phyloP scores from a whole-genome alignment of 2,113 vertebrate species.

The Misgurnus anguillicaudatus region DNA sequence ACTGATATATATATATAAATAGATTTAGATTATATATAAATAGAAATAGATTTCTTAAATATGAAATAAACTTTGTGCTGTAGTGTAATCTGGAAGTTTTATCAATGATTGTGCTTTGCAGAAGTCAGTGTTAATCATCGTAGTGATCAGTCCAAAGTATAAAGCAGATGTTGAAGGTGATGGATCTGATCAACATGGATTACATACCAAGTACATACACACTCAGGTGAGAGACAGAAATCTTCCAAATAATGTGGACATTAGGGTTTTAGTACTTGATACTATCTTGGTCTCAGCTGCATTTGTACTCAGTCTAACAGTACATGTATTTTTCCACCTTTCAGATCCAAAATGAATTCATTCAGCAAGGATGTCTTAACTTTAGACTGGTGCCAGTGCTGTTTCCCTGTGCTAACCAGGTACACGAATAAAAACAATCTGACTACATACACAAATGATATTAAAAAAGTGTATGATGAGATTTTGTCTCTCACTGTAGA shows the following conservation, averaged over 20 bases:
- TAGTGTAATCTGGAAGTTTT: background rate
- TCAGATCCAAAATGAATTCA: constrained; percentile 96
- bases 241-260: no score
- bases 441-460: background rate
- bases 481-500: constrained; percentile 66
- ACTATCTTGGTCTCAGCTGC: no score
- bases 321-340: background rate
- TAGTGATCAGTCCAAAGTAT: constrained; percentile 96
- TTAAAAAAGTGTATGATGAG: background rate
- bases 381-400: constrained; percentile 94
- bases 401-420: constrained; percentile 88
- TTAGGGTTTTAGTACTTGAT: no score
- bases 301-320: no score
- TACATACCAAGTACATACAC: constrained; percentile 97
- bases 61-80: background rate
- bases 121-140: constrained; percentile 95
- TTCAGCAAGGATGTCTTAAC: constrained; percentile 94
- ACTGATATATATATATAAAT: no score
- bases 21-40: no score
- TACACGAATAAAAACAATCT: constrained; percentile 58
- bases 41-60: background rate
- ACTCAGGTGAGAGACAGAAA: constrained; percentile 80
- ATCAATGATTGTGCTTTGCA: constrained; percentile 61
- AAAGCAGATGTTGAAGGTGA: constrained; percentile 90
- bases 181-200: constrained; percentile 87